Evolutionary conservation across 2,113 vertebrate genomes (phyloP).

Genomic region (Typhlomys cinereus): DNA sequence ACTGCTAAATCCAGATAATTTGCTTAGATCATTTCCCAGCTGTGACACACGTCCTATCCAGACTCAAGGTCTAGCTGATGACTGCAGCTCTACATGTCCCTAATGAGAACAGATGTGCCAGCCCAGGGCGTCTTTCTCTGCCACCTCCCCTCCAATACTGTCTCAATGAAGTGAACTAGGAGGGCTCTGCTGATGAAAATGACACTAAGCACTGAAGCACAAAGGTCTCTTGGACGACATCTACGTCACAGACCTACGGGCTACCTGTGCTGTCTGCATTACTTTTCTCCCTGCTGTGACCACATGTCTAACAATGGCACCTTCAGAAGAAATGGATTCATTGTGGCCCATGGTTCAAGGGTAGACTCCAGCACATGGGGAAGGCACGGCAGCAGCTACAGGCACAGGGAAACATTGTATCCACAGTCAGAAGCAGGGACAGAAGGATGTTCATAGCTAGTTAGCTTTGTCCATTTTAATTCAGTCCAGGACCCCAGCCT

Average conservation of each 20-base stretch:
- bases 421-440: neutral
- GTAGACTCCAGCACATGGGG: no score
- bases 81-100: neutral
- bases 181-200: neutral
- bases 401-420: neutral
- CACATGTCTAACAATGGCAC: rapidly evolving
- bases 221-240: neutral
- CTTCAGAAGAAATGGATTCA: no score
- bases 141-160: neutral
- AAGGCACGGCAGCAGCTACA: neutral
- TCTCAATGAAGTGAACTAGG: neutral
- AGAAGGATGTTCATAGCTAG: neutral
- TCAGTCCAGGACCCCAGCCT: no score
- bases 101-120: neutral
- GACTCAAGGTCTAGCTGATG: neutral
- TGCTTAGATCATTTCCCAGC: neutral
- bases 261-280: no score
- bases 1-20: neutral
- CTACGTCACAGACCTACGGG: neutral
- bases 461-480: neutral
- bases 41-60: neutral
- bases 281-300: neutral
- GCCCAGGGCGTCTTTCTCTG: neutral
- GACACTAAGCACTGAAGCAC: neutral
- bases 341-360: no score